Percentiles rank a stretch among this genome's conserved stretches.
These are phyloP conservation scores for Clarias batrachus DNA, from an alignment of 2,113 vertebrate species.

Conservation along the genomic window DNA sequence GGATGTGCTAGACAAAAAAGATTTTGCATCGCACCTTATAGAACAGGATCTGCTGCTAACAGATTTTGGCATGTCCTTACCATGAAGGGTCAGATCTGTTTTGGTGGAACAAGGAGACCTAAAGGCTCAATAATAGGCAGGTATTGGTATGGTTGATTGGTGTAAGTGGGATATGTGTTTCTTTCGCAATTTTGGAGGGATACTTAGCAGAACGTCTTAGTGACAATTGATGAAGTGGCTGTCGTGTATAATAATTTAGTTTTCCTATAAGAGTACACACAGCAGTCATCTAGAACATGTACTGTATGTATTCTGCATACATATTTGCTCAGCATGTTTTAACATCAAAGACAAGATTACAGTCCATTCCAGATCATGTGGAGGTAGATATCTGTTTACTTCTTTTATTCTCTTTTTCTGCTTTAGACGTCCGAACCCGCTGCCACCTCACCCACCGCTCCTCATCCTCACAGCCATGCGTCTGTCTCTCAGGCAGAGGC, in stretches of 20 bases:
- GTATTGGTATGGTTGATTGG: too few species aligned
- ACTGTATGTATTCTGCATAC: background rate
- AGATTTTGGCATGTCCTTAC: too few species aligned
- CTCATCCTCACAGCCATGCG: background rate
- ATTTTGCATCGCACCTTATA: too few species aligned
- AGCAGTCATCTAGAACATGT: background rate
- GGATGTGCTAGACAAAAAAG: too few species aligned
- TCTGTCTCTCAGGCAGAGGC: background rate
- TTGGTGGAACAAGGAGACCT: too few species aligned
- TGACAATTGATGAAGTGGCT: background rate
- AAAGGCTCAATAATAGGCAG: too few species aligned
- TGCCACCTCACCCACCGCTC: background rate
- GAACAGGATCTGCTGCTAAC: too few species aligned
- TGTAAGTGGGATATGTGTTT: background rate
- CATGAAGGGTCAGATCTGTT: too few species aligned
- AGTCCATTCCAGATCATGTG: background rate
- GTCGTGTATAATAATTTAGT: background rate
- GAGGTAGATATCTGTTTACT: background rate
- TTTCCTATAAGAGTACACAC: background rate
- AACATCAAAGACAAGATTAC: slow-evolving; percentile 4
- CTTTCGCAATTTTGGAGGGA: background rate
- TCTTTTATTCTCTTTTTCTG: background rate
- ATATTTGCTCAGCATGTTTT: background rate
- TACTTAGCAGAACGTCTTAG: background rate
- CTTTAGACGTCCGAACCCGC: background rate